These are phyloP conservation scores for Andinoacara biseriatus DNA, from an alignment of 2,113 vertebrate genomes.

Conservation along the genomic window DNA sequence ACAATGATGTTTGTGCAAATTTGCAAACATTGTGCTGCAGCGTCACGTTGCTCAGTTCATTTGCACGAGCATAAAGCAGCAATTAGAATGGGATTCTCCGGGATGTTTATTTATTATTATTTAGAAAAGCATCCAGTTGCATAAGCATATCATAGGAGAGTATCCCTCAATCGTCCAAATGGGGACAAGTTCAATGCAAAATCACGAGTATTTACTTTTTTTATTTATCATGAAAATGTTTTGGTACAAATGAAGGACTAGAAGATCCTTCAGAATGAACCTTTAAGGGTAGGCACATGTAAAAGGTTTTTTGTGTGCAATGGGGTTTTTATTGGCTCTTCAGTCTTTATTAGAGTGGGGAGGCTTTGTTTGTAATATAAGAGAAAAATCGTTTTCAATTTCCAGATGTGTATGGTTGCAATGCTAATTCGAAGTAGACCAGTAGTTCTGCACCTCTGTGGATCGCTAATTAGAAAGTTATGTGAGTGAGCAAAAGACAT, in stretches of 20 bases:
- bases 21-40: constrained; percentile 36
- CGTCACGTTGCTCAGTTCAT: constrained; percentile 40
- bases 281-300: background rate
- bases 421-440: background rate
- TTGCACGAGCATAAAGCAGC: constrained; percentile 27
- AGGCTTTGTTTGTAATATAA: background rate
- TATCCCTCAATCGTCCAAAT: background rate
- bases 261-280: background rate
- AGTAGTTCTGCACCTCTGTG: background rate
- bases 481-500: background rate
- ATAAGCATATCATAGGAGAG: background rate
- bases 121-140: constrained; percentile 27
- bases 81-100: constrained; percentile 45
- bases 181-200: background rate
- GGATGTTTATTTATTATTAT: too few species aligned
- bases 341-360: background rate
- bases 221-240: background rate
- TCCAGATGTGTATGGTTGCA: background rate
- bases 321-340: background rate
- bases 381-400: background rate
- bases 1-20: constrained; percentile 36
- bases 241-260: background rate
- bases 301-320: background rate
- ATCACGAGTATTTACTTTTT: background rate
- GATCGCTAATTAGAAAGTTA: background rate